Evolutionary conservation across 2,888 invertebrate species (phyloP).

Genomic region (Penaeus monodon): DNA sequence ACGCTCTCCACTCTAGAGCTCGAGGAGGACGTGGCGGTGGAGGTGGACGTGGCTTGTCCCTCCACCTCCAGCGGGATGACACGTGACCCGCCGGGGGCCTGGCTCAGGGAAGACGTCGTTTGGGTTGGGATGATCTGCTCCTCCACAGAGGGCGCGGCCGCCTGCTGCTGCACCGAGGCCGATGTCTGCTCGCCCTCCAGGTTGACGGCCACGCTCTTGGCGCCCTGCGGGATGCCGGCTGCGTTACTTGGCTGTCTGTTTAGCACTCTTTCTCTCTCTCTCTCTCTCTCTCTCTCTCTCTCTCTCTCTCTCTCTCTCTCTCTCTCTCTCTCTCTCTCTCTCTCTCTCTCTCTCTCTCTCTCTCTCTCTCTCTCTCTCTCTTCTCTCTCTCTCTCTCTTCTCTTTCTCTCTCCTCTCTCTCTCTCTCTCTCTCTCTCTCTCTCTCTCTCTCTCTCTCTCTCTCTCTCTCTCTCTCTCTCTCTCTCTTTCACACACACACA

Average conservation of each 20-base stretch:
- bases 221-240: not conserved
- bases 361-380: too few relatives aligned
- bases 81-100: too few relatives aligned
- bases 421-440: not conserved
- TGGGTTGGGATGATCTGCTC: constrained; percentile 8
- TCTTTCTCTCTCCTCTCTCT: not conserved
- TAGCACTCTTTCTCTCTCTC: not conserved
- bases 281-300: constrained; percentile 7
- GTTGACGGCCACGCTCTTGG: not conserved
- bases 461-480: too few relatives aligned
- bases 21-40: not conserved
- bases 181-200: not conserved
- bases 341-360: not conserved
- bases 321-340: not conserved
- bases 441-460: too few relatives aligned
- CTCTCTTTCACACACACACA: too few relatives aligned
- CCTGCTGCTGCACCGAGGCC: too few relatives aligned
- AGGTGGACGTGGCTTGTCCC: too few relatives aligned
- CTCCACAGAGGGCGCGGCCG: not conserved
- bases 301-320: not conserved
- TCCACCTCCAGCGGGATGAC: too few relatives aligned
- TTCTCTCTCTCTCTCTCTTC: too few relatives aligned
- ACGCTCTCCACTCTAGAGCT: not conserved
- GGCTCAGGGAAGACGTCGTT: not conserved
- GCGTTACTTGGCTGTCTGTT: not conserved